Base-by-base conservation (phyloP, 2,113 vertebrate genomes). In the Rhabdornis inornatus region DNA sequence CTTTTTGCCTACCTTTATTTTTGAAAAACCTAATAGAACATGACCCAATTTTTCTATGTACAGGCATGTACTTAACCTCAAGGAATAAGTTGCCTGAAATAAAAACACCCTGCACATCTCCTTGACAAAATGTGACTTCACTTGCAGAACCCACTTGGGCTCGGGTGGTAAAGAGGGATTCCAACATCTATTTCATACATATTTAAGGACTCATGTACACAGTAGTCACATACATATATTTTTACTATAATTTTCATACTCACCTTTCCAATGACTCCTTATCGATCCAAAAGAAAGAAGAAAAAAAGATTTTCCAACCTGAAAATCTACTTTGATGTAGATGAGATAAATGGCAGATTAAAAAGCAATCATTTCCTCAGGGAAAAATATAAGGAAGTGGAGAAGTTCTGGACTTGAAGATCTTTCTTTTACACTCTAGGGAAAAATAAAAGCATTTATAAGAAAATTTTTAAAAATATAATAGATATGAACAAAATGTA, bases 281-380 rank as follows among this genome's bases (percentile, higher is more conserved):
- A 78, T 82, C 70, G 79, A 94, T 95, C 85, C 80, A 30, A 77
- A 83, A 96, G 64, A 85, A 72, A 75, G 18, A 4, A 52, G 27
- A 17, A 11, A 28, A 52, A 52, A 30, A 52, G 27, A 30, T 52
- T 64, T 35, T 65, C 59, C 91, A 87, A 93, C 63, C 59, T 93
- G 57, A 55, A 91, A 95, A 94, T 93, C 66, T 82, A 52, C 72
- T 92, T 87, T 89, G 47, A 5, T 33, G 47, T 81, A 72, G 65
- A 64, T 85, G 71, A 94, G 45, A 90, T 63, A 84, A 77, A 57
- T 55, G 23, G 86, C 49, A 93, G 82, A 94, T 85, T 87, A 71
- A 89, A 87, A 96, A 93, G 47, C 8, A 90, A 6, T 90, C 15
- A 55, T 70, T 94, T 97, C 35, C 66, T 92, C 45, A 31, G 68